Conservation (phyloP, 1,140 invertebrate species). For the Aphelenchoides avenae region DNA sequence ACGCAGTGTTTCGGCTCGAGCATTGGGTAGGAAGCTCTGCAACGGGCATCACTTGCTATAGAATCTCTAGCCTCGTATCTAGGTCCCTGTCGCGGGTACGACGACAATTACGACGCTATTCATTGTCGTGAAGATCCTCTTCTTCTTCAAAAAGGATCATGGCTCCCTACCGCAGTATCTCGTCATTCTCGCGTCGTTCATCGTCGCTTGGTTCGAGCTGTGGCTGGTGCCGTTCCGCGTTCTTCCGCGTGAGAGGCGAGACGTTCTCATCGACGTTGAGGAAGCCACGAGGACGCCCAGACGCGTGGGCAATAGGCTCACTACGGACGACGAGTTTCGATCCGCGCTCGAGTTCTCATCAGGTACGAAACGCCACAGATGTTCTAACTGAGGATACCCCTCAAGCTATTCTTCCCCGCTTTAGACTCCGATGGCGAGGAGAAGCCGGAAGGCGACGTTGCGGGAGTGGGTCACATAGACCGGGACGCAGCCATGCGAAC, state of each 20-base stretch:
- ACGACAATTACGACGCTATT: constrained; percentile 43
- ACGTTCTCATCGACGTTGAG: background rate
- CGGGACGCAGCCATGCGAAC: background rate
- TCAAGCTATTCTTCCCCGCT: too few relatives aligned
- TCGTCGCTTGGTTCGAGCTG: constrained; percentile 41
- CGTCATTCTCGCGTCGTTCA: constrained; percentile 37
- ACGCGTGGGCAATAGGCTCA: too few relatives aligned
- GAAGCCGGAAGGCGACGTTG: background rate
- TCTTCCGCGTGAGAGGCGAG: constrained; percentile 24
- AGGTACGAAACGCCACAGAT: too few relatives aligned
- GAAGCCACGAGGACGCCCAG: background rate
- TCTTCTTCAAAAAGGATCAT: constrained; percentile 35
- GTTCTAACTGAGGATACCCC: too few relatives aligned
- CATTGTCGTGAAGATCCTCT: constrained; percentile 44
- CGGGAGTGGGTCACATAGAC: background rate
- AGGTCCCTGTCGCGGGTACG: constrained; percentile 31
- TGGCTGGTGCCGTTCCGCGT: constrained; percentile 46
- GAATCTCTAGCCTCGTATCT: constrained; percentile 1
- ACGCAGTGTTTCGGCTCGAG: constrained; percentile 28
- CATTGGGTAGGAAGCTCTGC: constrained; percentile 35
- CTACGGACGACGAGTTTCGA: background rate
- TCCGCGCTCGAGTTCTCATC: background rate
- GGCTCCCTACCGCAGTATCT: constrained; percentile 33
- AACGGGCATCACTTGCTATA: constrained; percentile 21
- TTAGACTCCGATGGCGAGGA: background rate